Evolutionary conservation across 2,888 invertebrate species (phyloP).

Genomic region (Lingula anatina): DNA sequence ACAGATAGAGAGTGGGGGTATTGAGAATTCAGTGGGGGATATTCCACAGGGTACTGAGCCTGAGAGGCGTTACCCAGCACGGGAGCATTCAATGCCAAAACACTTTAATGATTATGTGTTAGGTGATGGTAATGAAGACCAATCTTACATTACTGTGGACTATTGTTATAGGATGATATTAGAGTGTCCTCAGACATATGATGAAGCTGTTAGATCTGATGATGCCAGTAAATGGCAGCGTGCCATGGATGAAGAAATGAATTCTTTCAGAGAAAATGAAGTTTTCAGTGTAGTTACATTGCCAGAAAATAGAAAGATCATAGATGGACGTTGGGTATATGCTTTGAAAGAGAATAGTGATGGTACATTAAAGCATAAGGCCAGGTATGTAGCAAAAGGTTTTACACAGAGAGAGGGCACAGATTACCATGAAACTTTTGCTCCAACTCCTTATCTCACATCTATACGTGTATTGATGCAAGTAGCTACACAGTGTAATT

Average conservation of each 20-base stretch:
- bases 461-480: slow-evolving; percentile 14
- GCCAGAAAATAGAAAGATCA: slow-evolving; percentile 10
- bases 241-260: slow-evolving; percentile 14
- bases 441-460: slow-evolving; percentile 15
- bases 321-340: slow-evolving; percentile 11
- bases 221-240: slow-evolving; percentile 9
- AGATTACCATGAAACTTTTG: slow-evolving; percentile 19
- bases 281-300: slow-evolving; percentile 12
- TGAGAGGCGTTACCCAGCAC: not conserved
- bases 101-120: slow-evolving; percentile 10
- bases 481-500: slow-evolving; percentile 12
- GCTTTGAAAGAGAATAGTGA: slow-evolving; percentile 10
- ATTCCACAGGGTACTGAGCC: no score
- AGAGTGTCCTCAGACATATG: slow-evolving; percentile 9
- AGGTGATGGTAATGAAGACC: slow-evolving; percentile 4
- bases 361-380: slow-evolving; percentile 12
- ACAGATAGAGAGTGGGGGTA: not conserved
- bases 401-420: slow-evolving; percentile 12
- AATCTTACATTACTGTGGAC: slow-evolving; percentile 6
- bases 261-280: slow-evolving; percentile 13
- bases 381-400: slow-evolving; percentile 16
- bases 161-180: slow-evolving; percentile 9
- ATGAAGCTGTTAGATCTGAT: slow-evolving; percentile 9
- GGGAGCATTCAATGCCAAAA: slow-evolving; percentile 4
- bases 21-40: not conserved